Evolutionary conservation across 2,113 vertebrate genomes (phyloP).

Genomic region (Pangasianodon gigas): DNA sequence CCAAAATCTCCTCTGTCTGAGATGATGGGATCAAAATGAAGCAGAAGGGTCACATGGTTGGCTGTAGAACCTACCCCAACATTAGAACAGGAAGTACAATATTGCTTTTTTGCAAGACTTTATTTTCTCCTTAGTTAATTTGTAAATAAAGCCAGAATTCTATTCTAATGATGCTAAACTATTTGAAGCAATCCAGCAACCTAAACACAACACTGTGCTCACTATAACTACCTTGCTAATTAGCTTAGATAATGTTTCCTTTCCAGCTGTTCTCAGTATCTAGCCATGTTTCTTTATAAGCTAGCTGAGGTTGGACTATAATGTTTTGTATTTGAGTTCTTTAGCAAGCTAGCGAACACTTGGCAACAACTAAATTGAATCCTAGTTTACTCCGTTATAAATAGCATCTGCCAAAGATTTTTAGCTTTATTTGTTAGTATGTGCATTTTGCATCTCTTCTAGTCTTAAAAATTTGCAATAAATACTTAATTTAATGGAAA

Average conservation of each 20-base stretch:
- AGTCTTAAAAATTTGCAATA: not conserved
- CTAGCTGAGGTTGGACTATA: not conserved
- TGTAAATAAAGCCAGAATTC: not conserved
- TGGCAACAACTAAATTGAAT: not conserved
- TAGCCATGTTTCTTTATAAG: not conserved
- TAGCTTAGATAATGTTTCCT: not conserved
- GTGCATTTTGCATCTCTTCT: not conserved
- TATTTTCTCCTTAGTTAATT: not conserved
- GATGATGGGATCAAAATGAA: not conserved
- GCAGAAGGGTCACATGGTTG: not conserved
- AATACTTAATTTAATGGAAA: not conserved
- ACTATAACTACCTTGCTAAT: not conserved
- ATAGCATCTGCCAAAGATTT: not conserved
- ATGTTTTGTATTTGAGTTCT: not conserved
- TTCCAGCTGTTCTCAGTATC: not conserved
- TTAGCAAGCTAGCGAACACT: not conserved
- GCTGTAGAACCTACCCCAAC: not conserved
- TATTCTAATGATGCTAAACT: not conserved
- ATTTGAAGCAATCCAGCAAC: not conserved
- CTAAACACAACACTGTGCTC: not conserved
- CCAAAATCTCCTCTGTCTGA: not conserved
- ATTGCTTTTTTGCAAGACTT: not conserved
- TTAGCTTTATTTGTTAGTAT: not conserved
- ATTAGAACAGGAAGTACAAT: not conserved
- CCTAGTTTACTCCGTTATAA: not conserved